Base-by-base conservation (phyloP, 1,140 invertebrate species). In the Tenebrio molitor region DNA sequence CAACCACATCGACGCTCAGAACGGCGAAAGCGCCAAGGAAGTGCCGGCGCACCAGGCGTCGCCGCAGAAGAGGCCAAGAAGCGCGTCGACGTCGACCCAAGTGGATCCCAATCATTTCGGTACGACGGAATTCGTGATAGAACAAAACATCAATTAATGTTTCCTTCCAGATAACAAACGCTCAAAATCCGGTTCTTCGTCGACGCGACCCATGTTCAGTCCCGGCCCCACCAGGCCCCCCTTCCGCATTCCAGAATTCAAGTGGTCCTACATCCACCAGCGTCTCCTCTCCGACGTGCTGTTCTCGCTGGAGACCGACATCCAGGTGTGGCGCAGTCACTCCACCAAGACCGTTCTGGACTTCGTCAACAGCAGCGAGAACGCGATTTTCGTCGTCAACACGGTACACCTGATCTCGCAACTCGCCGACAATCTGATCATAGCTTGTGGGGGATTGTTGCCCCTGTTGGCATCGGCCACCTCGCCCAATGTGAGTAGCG, bases 201-300 rank as follows among this genome's bases (percentile, higher is more conserved):
- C 85, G 50, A 86, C 84, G 12, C 88, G 93, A 68, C 93, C 95
- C 41, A 95, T 97, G 90, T 98, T 98, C 83, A 97, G 94, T 83
- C 95, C 96, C 42, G 96, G 96, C 8, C 96, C 97, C 10, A 94
- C 96, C 14, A 90, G 96, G 77, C 97, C 97, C 16, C 96, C 97
- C 0, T 99, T 99, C 85, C 90, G 98, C 76, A 99, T 99, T 83
- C 98, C 98, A 23, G 98, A 99, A 86, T 99, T 99, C 85, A 93
- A 97, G 78, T 99, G 98, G 98, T 99, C 98, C 2, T 95, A 96
- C 82, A 97, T 99, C 76, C 98, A 99, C 86, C 96, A 99, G 84
- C 88, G 96, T 74, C 86, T 99, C 68, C 86, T 99, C 1, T 97
- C 97, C 8, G 98, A 99, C 87, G 92, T 99, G 15, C 86, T 99